Evolutionary conservation across 2,113 vertebrate genomes (phyloP), one percentile per base, ranked within the genome.

Genomic region (Leuciscus idus): DNA sequence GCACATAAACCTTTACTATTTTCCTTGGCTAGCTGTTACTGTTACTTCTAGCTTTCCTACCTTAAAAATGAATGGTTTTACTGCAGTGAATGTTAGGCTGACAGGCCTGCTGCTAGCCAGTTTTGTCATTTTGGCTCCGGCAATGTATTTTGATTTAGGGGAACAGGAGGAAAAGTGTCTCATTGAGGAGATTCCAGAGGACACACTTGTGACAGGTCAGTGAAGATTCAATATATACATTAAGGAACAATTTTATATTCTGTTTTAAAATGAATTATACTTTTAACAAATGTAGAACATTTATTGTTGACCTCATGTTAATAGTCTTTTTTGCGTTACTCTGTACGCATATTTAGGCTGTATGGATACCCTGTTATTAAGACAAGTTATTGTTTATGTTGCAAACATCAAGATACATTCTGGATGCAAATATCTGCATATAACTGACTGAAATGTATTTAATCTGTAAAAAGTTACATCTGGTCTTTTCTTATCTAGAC

Each of bases 111-210:
- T 90, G n/a, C 86, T 93, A 8, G 50, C 89, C 91, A 90, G 88
- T 95, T 90, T 88, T 88, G 88, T 96, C 89, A 89, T 93, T 68
- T 79, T 95, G 87, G 93, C 95, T 19, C 43, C 91, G 0, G 94
- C 94, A 33, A 96, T 98, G 91, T 98, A 95, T 90, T 98, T 98
- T 92, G 95, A 98, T n/a, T 89, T 89, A 0, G 96, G 92, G n/a
- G 96, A 97, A 87, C 93, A 92, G 92, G 96, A 96, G 90, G 95
- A 97, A 89, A 98, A 96, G 91, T 99, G 97, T 86, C 94, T 98
- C 80, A 97, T 98, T 0, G 95, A 98, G 90, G 97, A 99, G 5
- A 79, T 98, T 91, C 97, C 97, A 26, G 92, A 93, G 0, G 96
- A 96, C 90, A 97, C 92, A 0, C 79, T 96, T 90, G 92, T 98